Evolutionary conservation across 2,113 vertebrate genomes (phyloP), one percentile per base, ranked within the genome.

Genomic region (Baryphthengus martii): DNA sequence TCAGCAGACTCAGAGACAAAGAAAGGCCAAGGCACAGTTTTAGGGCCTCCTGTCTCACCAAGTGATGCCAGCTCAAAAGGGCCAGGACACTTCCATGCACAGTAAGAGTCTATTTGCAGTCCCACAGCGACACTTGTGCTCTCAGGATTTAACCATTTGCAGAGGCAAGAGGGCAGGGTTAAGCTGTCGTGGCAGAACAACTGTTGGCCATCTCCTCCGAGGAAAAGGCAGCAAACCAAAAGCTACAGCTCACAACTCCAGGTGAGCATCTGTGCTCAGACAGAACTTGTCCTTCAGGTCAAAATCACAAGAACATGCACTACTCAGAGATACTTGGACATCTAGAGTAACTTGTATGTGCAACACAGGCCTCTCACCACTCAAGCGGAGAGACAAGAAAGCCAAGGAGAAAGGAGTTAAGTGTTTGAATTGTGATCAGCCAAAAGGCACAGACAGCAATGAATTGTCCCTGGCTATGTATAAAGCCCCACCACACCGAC

Each of bases 91-190:
- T 31, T n/a, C 17, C 21, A 37, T 0, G 5, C 49, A 12, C 23
- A 26, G 31, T 5, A 56, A 12, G 10, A 7, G 14, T 0, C 3
- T 18, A 31, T 24, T 39, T 42, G 16, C 72, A 61, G 45, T 11
- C 40, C 50, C 39, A 58, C 37, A 37, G 1, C 2, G 1, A 47
- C 17, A 53, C 4, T 3, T 6, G 12, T 18, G 4, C 55, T 19
- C 16, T 15, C 11, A 37, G 63, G 19, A 53, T 26, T 52, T 65
- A 42, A 25, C 17, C 29, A 13, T 9, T 5, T 45, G 40, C 68
- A 88, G 55, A 42, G 26, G 16, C 59, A 65, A 39, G 37, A 66
- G 8, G 10, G 40, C 74, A 95, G 31, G 1, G 0, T 15, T 39
- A n/a, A 58, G 10, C 55, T 62, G 37, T 10, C 67, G 73, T 1